Evolutionary conservation across 2,113 vertebrate genomes (phyloP), one percentile per base, ranked within the genome.

Genomic region (Struthio camelus): DNA sequence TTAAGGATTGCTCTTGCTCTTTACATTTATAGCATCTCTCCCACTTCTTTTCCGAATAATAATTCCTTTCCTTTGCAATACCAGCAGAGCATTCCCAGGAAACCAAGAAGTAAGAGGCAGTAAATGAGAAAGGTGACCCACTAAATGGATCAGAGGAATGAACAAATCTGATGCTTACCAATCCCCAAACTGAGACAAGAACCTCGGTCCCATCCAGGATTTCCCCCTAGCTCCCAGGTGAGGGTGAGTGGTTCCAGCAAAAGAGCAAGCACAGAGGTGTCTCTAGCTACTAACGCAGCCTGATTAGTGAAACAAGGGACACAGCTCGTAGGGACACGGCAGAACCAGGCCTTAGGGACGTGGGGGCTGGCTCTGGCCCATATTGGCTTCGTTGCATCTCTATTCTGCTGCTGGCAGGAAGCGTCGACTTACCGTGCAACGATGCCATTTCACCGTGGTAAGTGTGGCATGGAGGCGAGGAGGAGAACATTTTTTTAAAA

Each of bases 1-100:
- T 97, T 94, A 96, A 95, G 93, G 94, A 70, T 91, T 53, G 73
- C 85, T 96, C 95, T 90, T 27, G 65, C 1, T 6, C 80, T 92
- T 36, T 32, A 88, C 87, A 38, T 91, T 67, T 36, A 38, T 25
- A 95, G 93, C 81, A 50, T 40, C 91, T 91, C 93, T 95, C 92
- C 96, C 80, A 77, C 92, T 93, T 84, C 87, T 94, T 89, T 77
- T 59, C 75, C 78, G 89, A 89, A 90, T 93, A 75, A 93, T 69
- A 80, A 95, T 77, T 61, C 87, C 25, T 11, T n/a, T 66, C 44
- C 85, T 87, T 28, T 59, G 84, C 62, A 14, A 17, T 3, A 6
- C 18, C 17, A 34, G 90, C 53, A 8, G 40, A 83, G 59, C 30
- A 3, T 71, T 91, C 96, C 93, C 80, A 12, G 85, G 93, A 71